phyloP scores from a whole-genome alignment of 2,888 invertebrate genomes.

The Sicus ferrugineus region DNA sequence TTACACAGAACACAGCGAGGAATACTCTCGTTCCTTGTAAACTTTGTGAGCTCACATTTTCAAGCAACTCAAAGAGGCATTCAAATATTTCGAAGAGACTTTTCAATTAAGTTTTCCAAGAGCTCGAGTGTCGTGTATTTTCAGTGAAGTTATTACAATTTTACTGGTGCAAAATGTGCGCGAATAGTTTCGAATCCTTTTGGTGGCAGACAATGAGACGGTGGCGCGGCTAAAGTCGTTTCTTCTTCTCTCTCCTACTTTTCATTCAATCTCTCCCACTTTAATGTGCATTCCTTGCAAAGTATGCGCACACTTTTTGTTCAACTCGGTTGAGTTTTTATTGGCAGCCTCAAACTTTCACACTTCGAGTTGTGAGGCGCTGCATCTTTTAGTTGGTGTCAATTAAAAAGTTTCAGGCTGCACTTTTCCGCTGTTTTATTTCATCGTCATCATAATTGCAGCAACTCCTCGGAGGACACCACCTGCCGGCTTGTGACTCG shows the following conservation, averaged over 20 bases:
- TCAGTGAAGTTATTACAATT: neutral
- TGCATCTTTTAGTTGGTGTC: neutral
- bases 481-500: neutral
- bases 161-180: neutral
- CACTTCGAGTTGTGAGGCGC: neutral
- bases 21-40: too few species aligned
- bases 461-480: neutral
- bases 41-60: neutral
- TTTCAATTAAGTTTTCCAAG: neutral
- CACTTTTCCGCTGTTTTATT: neutral
- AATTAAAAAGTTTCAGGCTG: conserved; percentile 18
- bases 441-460: conserved; percentile 9
- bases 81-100: neutral
- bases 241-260: neutral
- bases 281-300: conserved; percentile 8
- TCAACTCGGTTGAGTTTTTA: neutral
- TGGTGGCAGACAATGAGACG: neutral
- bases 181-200: conserved; percentile 1
- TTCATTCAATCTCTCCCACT: neutral
- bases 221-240: neutral
- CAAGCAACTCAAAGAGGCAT: neutral
- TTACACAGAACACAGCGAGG: neutral
- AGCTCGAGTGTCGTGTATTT: neutral
- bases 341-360: neutral
- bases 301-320: conserved; percentile 2